Conservation (phyloP, 1,140 invertebrate species). For the Proctacanthus coquilletti region DNA sequence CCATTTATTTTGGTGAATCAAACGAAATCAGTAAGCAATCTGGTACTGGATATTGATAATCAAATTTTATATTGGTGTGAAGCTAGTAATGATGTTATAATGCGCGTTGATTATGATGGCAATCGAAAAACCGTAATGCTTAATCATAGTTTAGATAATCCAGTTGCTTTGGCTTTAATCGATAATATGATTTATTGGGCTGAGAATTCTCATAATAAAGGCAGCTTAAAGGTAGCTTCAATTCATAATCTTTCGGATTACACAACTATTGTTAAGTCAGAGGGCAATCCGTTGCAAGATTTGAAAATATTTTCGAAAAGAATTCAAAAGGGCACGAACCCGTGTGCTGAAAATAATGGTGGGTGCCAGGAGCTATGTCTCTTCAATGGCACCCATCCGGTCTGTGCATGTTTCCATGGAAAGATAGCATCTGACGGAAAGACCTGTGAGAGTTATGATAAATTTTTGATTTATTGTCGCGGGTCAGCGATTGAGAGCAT, state of each 20-base stretch:
- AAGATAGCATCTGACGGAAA: slow-evolving; percentile 43
- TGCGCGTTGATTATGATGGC: slow-evolving; percentile 61
- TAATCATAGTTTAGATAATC: slow-evolving; percentile 54
- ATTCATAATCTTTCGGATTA: slow-evolving; percentile 40
- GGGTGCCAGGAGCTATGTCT: slow-evolving; percentile 68
- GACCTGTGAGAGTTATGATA: slow-evolving; percentile 52
- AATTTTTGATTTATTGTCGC: slow-evolving; percentile 60
- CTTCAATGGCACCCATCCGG: slow-evolving; percentile 46
- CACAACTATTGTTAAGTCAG: slow-evolving; percentile 36
- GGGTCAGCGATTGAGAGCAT: slow-evolving; percentile 60
- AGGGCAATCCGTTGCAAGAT: slow-evolving; percentile 57
- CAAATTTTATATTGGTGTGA: slow-evolving; percentile 84
- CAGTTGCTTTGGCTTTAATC: slow-evolving; percentile 43
- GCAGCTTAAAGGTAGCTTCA: slow-evolving; percentile 47
- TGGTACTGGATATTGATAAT: slow-evolving; percentile 57
- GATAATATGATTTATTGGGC: slow-evolving; percentile 26
- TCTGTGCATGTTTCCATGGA: slow-evolving; percentile 63
- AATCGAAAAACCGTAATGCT: slow-evolving; percentile 46
- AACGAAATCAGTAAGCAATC: slow-evolving; percentile 42
- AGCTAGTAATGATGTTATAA: slow-evolving; percentile 56
- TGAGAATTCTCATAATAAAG: slow-evolving; percentile 41
- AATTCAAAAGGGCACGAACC: slow-evolving; percentile 42
- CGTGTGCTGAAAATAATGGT: slow-evolving; percentile 55
- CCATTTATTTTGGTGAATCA: slow-evolving; percentile 31
- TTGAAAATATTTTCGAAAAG: slow-evolving; percentile 41